Evolutionary conservation across 1,140 invertebrate genomes (phyloP).

Genomic region (Octopus sinensis): DNA sequence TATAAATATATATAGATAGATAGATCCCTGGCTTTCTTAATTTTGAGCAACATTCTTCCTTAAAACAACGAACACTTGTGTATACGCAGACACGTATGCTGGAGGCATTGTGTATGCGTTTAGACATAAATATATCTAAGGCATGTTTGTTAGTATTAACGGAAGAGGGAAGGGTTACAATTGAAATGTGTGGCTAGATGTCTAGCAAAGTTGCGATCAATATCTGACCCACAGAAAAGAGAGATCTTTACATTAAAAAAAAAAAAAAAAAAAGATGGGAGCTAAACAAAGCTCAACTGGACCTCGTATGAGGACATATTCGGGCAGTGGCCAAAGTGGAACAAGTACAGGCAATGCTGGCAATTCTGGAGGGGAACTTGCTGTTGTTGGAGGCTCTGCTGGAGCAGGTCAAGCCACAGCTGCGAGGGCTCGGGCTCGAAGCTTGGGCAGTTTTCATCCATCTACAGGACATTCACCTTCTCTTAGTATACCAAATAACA

Average conservation of each 20-base stretch:
- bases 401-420: slow-evolving; percentile 30
- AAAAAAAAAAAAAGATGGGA: slow-evolving; percentile 36
- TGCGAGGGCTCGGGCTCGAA: slow-evolving; percentile 43
- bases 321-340: slow-evolving; percentile 38
- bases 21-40: no score
- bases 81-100: not conserved
- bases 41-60: no score
- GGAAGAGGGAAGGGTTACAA: not conserved
- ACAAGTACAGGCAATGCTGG: not conserved
- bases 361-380: slow-evolving; percentile 22
- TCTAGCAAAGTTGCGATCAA: not conserved
- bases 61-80: no score
- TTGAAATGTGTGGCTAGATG: not conserved
- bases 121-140: not conserved
- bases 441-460: slow-evolving; percentile 44
- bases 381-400: slow-evolving; percentile 35
- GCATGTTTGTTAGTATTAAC: not conserved
- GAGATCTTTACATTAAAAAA: not conserved
- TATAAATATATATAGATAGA: no score
- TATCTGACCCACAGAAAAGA: not conserved
- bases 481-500: slow-evolving; percentile 36
- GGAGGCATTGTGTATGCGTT: not conserved
- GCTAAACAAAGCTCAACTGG: slow-evolving; percentile 47
- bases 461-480: slow-evolving; percentile 32
- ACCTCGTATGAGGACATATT: slow-evolving; percentile 48